These are phyloP conservation scores for Actias luna DNA, from an alignment of 2,888 invertebrate species.

Conservation along the genomic window DNA sequence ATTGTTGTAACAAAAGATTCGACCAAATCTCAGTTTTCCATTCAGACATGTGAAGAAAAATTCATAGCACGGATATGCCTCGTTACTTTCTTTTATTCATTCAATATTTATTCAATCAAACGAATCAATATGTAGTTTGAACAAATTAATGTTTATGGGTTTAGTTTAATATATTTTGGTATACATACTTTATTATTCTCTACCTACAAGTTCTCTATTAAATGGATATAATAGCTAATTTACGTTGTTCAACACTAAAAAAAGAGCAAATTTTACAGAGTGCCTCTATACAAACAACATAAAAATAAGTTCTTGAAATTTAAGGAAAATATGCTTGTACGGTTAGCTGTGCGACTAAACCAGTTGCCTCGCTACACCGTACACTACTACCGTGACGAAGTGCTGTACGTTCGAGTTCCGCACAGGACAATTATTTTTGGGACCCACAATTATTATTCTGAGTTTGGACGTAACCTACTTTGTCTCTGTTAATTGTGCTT, in stretches of 20 bases:
- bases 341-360: no score
- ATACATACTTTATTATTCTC: not conserved
- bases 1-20: not conserved
- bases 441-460: no score
- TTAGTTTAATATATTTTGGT: not conserved
- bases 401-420: no score
- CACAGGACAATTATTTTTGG: no score
- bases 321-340: no score
- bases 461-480: no score
- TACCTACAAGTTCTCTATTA: not conserved
- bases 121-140: not conserved
- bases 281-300: not conserved
- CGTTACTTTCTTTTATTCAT: conserved; percentile 2
- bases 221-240: not conserved
- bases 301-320: no score
- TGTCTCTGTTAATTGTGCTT: no score
- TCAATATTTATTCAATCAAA: not conserved
- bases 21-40: conserved; percentile 6
- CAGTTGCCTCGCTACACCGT: no score
- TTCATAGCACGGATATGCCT: conserved; percentile 1
- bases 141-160: not conserved
- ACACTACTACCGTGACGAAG: no score
- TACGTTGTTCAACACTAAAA: not conserved
- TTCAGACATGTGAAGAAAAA: not conserved
- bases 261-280: not conserved